A percentile compares a stretch with the other conserved stretches of the same genome.
Conservation (phyloP, 2,888 invertebrate species). For the Eueremaeus valkanovi region DNA sequence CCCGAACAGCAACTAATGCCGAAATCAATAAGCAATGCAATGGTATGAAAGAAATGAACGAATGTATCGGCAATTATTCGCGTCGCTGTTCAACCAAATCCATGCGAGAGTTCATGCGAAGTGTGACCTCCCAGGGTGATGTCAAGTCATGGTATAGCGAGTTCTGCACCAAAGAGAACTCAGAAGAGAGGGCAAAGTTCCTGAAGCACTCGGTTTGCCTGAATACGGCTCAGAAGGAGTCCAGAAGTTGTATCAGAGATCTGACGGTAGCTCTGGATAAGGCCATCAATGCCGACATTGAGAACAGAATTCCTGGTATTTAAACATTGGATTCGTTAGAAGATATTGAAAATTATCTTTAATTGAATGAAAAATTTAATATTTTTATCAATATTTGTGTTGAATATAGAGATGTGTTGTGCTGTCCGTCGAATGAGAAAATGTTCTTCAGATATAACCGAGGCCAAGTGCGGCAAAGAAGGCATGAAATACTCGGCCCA, state of each 20-base stretch:
- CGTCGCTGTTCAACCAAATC: slow-evolving; percentile 45
- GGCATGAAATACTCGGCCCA: slow-evolving; percentile 38
- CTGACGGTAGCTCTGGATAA: slow-evolving; percentile 41
- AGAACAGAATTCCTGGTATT: slow-evolving; percentile 40
- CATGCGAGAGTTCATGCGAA: slow-evolving; percentile 44
- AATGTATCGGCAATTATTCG: slow-evolving; percentile 45
- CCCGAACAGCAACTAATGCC: slow-evolving; percentile 38
- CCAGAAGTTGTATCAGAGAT: slow-evolving; percentile 38
- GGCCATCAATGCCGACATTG: slow-evolving; percentile 39
- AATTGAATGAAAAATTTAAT: no score
- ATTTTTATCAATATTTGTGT: no score
- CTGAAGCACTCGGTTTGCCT: slow-evolving; percentile 40
- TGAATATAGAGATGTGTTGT: slow-evolving; percentile 40
- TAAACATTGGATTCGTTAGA: not conserved
- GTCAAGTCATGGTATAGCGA: slow-evolving; percentile 35
- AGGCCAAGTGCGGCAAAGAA: slow-evolving; percentile 42
- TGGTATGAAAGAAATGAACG: slow-evolving; percentile 42
- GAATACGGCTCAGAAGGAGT: slow-evolving; percentile 34
- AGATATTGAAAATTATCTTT: no score
- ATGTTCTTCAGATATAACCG: slow-evolving; percentile 39
- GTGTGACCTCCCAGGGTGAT: slow-evolving; percentile 35
- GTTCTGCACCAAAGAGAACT: slow-evolving; percentile 40
- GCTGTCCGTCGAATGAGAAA: slow-evolving; percentile 40
- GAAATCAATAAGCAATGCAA: slow-evolving; percentile 42
- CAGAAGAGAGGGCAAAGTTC: slow-evolving; percentile 38